Evolutionary conservation across 2,797 vertebrate species (phyloP), one percentile per base, ranked within the genome.

Genomic region (Galaxias olidus): DNA sequence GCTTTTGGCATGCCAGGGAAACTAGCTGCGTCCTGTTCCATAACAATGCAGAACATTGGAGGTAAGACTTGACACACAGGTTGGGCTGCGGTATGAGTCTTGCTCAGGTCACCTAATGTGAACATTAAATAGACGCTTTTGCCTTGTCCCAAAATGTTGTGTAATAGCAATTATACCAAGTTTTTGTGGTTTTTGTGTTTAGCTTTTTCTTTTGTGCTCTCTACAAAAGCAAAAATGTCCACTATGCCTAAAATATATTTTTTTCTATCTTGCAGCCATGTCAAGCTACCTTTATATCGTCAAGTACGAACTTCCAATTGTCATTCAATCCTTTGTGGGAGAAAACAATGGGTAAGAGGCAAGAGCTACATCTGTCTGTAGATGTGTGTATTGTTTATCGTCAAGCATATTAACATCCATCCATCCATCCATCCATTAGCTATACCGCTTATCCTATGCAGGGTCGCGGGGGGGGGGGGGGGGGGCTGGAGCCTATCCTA

Each of bases 221-320:
- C 54, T 14, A 46, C 12, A 1, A 63, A 7, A 10, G 13, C 65
- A 69, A 77, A 65, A 69, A 13, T 44, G 61, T 5, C 11, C 14
- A 63, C 17, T 66, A 47, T 69, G 57, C 65, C 45, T 20, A 17
- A 49, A 69, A 46, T 30, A 72, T 55, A 19, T 40, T 17, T 69
- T 9, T 52, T 68, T 75, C 90, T 89, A 71, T 80, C 58, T 52
- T 81, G 65, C 93, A 99, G 97, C 96, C 84, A 99, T 98, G 96
- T 98, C 97, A 66, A 98, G 96, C 93, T 99, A 98, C 94, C 96
- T 99, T 91, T 99, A 92, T 91, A 99, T 98, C 69, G 95, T 99
- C 87, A 99, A 99, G 89, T 98, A 98, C 66, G 97, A 99, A 86
- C 92, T 99, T 82, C 98, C 98, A 68, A 94, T 96, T 78, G 97